Percentiles rank a stretch among this genome's conserved stretches.
These are phyloP conservation scores for Argyrosomus regius DNA, from an alignment of 2,797 vertebrate species.

Conservation along the genomic window DNA sequence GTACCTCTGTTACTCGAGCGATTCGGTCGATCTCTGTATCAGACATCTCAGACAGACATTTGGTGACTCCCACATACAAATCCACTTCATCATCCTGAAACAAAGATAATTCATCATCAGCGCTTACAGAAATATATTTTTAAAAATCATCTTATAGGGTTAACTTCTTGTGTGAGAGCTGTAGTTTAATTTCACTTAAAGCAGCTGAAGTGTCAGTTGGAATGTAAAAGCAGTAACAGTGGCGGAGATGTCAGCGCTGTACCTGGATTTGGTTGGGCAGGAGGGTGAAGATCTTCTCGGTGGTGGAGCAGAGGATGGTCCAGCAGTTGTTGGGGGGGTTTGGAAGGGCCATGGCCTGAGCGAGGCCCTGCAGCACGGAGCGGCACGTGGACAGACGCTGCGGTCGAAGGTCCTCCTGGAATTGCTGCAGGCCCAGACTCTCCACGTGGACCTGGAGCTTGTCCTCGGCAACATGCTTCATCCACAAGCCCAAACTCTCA, in stretches of 20 bases:
- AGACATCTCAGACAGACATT: slow-evolving; percentile 93
- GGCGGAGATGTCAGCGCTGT: background rate
- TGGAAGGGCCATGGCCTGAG: slow-evolving; percentile 91
- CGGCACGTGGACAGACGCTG: slow-evolving; percentile 76
- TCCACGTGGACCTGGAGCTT: slow-evolving; percentile 90
- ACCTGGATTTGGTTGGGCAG: slow-evolving; percentile 92
- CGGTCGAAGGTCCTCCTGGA: slow-evolving; percentile 74
- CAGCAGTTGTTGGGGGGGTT: slow-evolving; percentile 91
- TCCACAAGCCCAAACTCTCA: slow-evolving; percentile 87
- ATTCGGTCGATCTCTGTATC: slow-evolving; percentile 89
- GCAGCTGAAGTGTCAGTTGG: background rate
- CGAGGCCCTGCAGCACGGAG: slow-evolving; percentile 88
- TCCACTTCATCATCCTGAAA: slow-evolving; percentile 87
- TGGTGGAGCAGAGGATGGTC: slow-evolving; percentile 86
- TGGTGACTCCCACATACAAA: slow-evolving; percentile 86
- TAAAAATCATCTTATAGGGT: too few species aligned
- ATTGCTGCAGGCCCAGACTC: slow-evolving; percentile 88
- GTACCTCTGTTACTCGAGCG: slow-evolving; percentile 89
- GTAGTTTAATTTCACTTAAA: background rate
- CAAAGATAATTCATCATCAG: background rate
- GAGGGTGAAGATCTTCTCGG: slow-evolving; percentile 89
- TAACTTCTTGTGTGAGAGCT: background rate
- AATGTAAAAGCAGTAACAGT: background rate
- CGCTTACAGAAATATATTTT: too few species aligned
- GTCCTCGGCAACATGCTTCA: slow-evolving; percentile 93